These are phyloP conservation scores for Streptopelia turtur DNA, from an alignment of 2,797 vertebrate genomes.

Conservation along the genomic window DNA sequence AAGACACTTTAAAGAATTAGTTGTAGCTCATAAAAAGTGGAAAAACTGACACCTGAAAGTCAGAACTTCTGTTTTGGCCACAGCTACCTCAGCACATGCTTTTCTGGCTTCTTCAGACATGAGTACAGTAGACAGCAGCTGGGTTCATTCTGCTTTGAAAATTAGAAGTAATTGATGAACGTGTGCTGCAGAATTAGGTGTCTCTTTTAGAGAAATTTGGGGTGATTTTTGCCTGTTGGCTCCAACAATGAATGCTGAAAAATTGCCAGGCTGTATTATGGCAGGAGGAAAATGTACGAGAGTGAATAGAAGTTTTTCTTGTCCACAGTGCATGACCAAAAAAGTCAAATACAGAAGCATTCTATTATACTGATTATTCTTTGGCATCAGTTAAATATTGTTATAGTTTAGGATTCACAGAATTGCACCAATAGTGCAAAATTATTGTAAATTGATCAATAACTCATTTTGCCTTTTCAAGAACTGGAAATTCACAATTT, in stretches of 20 bases:
- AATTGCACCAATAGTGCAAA: background rate
- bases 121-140: background rate
- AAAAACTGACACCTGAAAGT: background rate
- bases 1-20: background rate
- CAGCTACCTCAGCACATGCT: background rate
- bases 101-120: background rate
- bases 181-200: background rate
- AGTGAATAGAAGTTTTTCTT: background rate
- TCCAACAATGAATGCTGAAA: background rate
- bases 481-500: background rate
- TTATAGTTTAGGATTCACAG: background rate
- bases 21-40: background rate
- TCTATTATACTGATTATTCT: background rate
- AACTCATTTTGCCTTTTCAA: background rate
- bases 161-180: background rate
- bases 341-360: background rate
- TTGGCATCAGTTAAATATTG: background rate
- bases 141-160: background rate
- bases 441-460: background rate
- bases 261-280: background rate
- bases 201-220: background rate
- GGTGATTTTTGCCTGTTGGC: background rate
- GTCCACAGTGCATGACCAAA: background rate
- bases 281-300: background rate
- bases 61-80: background rate